Conservation (phyloP, 2,888 invertebrate genomes). For the Trisateles emortualis region DNA sequence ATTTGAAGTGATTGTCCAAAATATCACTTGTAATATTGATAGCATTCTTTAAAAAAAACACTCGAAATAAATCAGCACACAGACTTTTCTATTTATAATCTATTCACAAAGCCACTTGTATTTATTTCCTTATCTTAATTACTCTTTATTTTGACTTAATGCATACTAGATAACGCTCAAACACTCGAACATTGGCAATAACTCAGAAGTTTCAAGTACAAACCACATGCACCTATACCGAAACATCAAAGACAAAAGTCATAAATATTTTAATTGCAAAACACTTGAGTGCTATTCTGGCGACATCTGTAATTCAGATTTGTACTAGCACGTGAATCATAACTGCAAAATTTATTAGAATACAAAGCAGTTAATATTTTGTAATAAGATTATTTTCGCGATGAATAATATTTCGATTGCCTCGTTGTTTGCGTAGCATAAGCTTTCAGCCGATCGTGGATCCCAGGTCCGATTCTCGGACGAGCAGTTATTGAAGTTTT, state of each 20-base stretch:
- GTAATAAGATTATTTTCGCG: slow-evolving; percentile 5
- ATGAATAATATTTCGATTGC: slow-evolving; percentile 3
- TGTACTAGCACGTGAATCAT: slow-evolving; percentile 31
- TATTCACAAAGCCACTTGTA: slow-evolving; percentile 31
- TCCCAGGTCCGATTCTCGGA: too few species aligned
- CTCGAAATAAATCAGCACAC: neutral
- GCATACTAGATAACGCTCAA: slow-evolving; percentile 62
- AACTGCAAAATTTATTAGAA: slow-evolving; percentile 36
- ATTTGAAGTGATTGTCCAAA: too few species aligned
- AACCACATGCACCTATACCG: slow-evolving; percentile 46
- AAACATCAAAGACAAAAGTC: slow-evolving; percentile 57
- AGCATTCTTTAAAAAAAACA: neutral
- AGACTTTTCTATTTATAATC: slow-evolving; percentile 3
- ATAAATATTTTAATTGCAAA: slow-evolving; percentile 71
- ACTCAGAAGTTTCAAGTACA: slow-evolving; percentile 74
- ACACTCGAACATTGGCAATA: slow-evolving; percentile 68
- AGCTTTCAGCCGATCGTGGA: too few species aligned
- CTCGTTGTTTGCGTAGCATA: too few species aligned
- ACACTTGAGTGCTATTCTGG: slow-evolving; percentile 46
- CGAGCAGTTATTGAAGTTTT: too few species aligned
- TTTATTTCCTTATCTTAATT: slow-evolving; percentile 49
- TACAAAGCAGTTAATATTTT: slow-evolving; percentile 41
- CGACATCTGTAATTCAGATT: slow-evolving; percentile 50
- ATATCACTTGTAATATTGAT: too few species aligned
- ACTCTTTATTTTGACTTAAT: slow-evolving; percentile 62